Evolutionary conservation across 2,888 invertebrate genomes (phyloP).

Genomic region (Agelastica alni): DNA sequence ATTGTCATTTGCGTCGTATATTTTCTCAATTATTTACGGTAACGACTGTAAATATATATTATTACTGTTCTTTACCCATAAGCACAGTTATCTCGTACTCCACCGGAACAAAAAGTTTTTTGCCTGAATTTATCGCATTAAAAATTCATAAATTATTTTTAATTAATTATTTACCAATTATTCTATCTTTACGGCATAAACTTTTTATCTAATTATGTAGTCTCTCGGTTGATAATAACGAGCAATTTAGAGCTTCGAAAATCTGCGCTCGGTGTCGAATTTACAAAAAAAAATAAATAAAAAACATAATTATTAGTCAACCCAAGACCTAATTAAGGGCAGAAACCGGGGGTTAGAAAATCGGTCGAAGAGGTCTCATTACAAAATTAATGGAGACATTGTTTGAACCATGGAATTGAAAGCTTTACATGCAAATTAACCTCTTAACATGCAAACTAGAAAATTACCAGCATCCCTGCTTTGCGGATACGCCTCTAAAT

Average conservation of each 20-base stretch:
- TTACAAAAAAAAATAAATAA: too few species aligned
- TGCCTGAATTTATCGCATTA: too few species aligned
- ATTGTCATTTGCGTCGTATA: too few species aligned
- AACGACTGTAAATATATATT: too few species aligned
- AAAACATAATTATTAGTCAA: conserved; percentile 40
- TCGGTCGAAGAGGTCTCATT: conserved; percentile 49
- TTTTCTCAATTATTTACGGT: too few species aligned
- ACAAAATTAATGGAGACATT: conserved; percentile 57
- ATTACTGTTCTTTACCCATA: too few species aligned
- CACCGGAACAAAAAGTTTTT: too few species aligned
- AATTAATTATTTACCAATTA: too few species aligned
- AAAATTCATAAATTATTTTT: too few species aligned
- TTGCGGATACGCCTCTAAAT: conserved; percentile 38
- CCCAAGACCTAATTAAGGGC: conserved; percentile 46
- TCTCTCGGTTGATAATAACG: conserved; percentile 16
- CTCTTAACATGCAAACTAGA: conserved; percentile 57
- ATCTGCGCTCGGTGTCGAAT: conserved; percentile 30
- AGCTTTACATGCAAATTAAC: conserved; percentile 57
- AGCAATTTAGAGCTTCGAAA: conserved; percentile 17
- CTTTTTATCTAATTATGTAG: too few species aligned
- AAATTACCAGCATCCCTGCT: conserved; percentile 52
- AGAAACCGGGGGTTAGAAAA: conserved; percentile 33
- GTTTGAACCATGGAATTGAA: conserved; percentile 53
- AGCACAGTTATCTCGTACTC: too few species aligned
- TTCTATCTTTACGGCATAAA: too few species aligned